Conservation (phyloP, 2,888 invertebrate genomes). For the Lasioglossum lativentre region DNA sequence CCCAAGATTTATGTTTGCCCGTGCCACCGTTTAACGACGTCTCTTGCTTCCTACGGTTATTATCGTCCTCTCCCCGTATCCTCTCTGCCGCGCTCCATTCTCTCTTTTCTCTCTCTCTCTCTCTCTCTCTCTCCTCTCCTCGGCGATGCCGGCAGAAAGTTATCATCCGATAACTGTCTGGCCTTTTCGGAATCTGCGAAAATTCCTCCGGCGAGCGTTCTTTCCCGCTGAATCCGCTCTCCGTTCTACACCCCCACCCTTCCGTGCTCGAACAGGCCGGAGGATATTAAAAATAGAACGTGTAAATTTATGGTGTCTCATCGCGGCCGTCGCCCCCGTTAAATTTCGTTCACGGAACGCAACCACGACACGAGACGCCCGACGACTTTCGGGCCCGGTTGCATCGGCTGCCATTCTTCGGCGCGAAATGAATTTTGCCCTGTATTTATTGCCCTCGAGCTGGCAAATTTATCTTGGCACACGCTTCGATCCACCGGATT, state of each 20-base stretch:
- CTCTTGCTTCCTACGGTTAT: conserved; percentile 65
- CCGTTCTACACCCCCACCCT: background rate
- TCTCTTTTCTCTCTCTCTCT: background rate
- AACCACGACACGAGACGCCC: conserved; percentile 9
- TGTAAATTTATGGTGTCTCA: conserved; percentile 44
- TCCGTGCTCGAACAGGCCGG: conserved; percentile 9
- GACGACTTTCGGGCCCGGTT: background rate
- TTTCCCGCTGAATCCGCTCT: conserved; percentile 53
- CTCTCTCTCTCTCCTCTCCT: background rate
- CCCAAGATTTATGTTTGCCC: conserved; percentile 77
- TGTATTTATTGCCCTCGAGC: background rate
- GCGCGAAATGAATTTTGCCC: background rate
- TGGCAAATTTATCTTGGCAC: background rate
- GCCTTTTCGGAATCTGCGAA: conserved; percentile 66
- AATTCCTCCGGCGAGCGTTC: conserved; percentile 63
- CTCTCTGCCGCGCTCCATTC: background rate
- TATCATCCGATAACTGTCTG: conserved; percentile 74
- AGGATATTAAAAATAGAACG: conserved; percentile 60
- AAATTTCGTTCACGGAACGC: conserved; percentile 25
- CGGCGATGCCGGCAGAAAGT: conserved; percentile 64
- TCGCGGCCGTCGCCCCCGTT: conserved; percentile 30
- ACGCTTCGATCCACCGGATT: background rate
- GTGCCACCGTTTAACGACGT: conserved; percentile 74
- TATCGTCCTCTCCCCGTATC: conserved; percentile 44
- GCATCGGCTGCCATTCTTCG: conserved; percentile 5